Evolutionary conservation across 2,888 invertebrate genomes (phyloP).

Genomic region (Calameuta pallipes): DNA sequence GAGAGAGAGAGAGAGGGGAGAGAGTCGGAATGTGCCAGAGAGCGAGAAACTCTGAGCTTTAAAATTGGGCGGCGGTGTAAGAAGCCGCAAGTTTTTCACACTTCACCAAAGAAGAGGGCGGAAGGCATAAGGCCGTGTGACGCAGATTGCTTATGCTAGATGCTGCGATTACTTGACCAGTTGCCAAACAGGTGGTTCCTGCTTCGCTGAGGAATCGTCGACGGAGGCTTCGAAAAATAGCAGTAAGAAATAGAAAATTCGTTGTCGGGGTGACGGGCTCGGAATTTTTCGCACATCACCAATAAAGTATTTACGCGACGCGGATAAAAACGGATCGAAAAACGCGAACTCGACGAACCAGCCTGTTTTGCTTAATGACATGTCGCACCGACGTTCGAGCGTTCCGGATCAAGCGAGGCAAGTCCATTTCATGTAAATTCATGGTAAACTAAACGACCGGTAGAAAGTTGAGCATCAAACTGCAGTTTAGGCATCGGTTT

Average conservation of each 20-base stretch:
- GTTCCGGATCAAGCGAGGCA: no score
- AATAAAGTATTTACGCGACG: constrained; percentile 35
- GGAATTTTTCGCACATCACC: constrained; percentile 62
- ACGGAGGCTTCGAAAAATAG: constrained; percentile 12
- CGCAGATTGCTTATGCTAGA: not conserved
- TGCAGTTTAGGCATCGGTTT: no score
- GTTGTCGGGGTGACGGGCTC: constrained; percentile 51
- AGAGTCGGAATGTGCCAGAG: no score
- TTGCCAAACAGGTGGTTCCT: constrained; percentile 64
- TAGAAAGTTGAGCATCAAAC: no score
- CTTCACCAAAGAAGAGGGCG: constrained; percentile 25
- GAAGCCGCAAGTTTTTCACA: constrained; percentile 22
- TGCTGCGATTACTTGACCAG: constrained; percentile 42
- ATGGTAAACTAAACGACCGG: no score
- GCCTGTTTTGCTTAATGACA: not conserved
- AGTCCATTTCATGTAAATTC: no score
- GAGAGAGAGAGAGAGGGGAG: no score
- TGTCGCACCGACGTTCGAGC: not conserved
- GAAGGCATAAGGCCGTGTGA: not conserved
- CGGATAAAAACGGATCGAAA: no score
- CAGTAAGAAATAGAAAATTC: constrained; percentile 19
- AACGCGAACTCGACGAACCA: not conserved
- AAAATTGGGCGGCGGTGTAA: no score
- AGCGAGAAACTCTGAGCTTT: no score
- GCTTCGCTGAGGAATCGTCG: constrained; percentile 22